Evolutionary conservation across 2,888 invertebrate species (phyloP).

Genomic region (Nebria brevicollis): DNA sequence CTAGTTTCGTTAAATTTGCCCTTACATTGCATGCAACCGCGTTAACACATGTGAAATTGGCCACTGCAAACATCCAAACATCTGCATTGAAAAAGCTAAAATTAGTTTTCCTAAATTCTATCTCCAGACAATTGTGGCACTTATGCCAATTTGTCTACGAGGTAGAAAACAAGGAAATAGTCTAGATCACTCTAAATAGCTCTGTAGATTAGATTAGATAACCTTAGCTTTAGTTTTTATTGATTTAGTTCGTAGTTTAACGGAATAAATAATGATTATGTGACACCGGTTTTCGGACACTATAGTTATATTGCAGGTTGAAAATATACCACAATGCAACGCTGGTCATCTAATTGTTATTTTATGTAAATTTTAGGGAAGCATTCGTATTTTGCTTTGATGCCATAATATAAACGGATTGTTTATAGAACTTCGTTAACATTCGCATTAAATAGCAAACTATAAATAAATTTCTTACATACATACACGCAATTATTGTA

Average conservation of each 20-base stretch:
- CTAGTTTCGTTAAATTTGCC: not conserved
- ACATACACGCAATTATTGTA: not conserved
- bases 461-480: not conserved
- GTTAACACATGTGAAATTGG: not conserved
- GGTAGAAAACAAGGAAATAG: not conserved
- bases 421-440: not conserved
- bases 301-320: not conserved
- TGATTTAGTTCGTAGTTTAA: not conserved
- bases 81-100: not conserved
- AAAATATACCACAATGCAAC: not conserved
- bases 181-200: not conserved
- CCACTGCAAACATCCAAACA: not conserved
- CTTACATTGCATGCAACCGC: slow-evolving; percentile 2
- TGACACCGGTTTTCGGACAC: not conserved
- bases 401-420: not conserved
- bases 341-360: slow-evolving; percentile 11
- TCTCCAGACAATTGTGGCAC: not conserved
- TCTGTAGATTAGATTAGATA: slow-evolving; percentile 1
- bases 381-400: not conserved
- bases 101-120: not conserved
- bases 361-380: slow-evolving; percentile 11
- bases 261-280: not conserved
- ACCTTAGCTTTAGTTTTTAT: not conserved
- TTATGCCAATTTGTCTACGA: not conserved
- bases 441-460: not conserved